These are phyloP conservation scores for Discoglossus pictus DNA, from an alignment of 2,797 vertebrate species.

Conservation along the genomic window DNA sequence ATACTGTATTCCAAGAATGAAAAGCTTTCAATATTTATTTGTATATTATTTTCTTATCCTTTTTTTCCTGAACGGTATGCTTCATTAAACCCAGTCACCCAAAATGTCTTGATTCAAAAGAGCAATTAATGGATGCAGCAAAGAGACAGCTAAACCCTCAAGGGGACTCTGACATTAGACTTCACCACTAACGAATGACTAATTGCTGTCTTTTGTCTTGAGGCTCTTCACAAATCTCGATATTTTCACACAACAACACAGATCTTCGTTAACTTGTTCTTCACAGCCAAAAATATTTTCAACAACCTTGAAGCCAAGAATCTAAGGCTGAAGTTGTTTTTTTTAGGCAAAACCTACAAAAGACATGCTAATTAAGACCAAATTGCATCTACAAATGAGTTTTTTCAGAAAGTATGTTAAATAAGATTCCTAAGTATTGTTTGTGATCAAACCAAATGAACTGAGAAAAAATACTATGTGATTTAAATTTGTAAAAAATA, in stretches of 20 bases:
- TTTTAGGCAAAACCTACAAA: background rate
- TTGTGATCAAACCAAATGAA: no score
- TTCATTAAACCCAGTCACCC: conserved; percentile 60
- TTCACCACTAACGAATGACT: conserved; percentile 52
- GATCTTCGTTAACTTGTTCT: conserved; percentile 52
- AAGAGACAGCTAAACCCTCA: conserved; percentile 53
- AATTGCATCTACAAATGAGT: no score
- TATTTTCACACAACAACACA: conserved; percentile 50
- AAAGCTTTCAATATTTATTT: conserved; percentile 26
- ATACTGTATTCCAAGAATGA: conserved; percentile 46
- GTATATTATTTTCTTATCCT: conserved; percentile 39
- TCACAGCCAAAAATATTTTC: conserved; percentile 27
- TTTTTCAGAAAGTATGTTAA: no score
- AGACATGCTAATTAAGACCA: background rate
- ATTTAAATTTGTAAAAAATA: no score
- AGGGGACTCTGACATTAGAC: conserved; percentile 54
- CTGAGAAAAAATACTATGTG: no score
- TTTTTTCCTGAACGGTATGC: conserved; percentile 49
- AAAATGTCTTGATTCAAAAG: conserved; percentile 53
- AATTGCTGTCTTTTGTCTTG: conserved; percentile 58
- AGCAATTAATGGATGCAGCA: conserved; percentile 58
- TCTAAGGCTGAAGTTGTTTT: background rate
- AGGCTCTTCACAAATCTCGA: conserved; percentile 51
- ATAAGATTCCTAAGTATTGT: no score
- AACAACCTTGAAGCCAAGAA: conserved; percentile 35